Evolutionary conservation across 2,888 invertebrate genomes (phyloP).

Genomic region (Polydrusus tereticollis): DNA sequence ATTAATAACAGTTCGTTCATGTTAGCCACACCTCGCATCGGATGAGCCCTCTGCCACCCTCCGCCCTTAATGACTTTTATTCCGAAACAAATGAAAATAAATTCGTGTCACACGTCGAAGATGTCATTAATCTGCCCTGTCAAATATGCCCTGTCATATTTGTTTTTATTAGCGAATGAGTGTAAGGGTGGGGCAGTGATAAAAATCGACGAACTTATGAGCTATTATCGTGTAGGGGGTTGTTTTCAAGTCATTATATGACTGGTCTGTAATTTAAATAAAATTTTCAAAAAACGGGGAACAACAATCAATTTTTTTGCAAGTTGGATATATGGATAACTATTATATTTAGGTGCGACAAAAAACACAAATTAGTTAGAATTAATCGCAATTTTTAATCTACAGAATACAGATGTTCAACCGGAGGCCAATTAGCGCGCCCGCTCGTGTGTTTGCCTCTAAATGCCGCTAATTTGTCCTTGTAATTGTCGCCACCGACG

Average conservation of each 20-base stretch:
- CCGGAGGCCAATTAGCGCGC: constrained; percentile 45
- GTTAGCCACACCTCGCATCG: constrained; percentile 51
- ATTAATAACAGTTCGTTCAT: constrained; percentile 38
- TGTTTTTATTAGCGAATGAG: constrained; percentile 31
- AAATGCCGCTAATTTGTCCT: constrained; percentile 58
- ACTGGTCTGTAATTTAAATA: too few species aligned
- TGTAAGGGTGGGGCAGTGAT: constrained; percentile 27
- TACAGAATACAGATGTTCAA: constrained; percentile 44
- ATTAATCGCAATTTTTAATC: constrained; percentile 45
- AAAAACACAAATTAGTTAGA: too few species aligned
- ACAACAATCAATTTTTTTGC: too few species aligned
- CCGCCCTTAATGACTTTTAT: constrained; percentile 55
- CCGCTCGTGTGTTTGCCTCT: constrained; percentile 39
- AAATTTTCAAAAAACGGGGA: too few species aligned
- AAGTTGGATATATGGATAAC: too few species aligned
- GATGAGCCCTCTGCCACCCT: constrained; percentile 18
- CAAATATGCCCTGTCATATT: constrained; percentile 37
- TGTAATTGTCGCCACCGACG: constrained; percentile 55
- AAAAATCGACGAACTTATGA: constrained; percentile 5
- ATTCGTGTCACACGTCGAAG: constrained; percentile 48
- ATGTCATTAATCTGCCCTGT: constrained; percentile 45
- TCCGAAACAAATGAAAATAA: constrained; percentile 53
- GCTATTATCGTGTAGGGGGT: too few species aligned
- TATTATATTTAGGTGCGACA: too few species aligned
- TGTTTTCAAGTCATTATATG: too few species aligned